A percentile compares a stretch with the other conserved stretches of the same genome.
Evolutionary conservation across 2,888 invertebrate species (phyloP).

Genomic region (Pollenia amentaria): DNA sequence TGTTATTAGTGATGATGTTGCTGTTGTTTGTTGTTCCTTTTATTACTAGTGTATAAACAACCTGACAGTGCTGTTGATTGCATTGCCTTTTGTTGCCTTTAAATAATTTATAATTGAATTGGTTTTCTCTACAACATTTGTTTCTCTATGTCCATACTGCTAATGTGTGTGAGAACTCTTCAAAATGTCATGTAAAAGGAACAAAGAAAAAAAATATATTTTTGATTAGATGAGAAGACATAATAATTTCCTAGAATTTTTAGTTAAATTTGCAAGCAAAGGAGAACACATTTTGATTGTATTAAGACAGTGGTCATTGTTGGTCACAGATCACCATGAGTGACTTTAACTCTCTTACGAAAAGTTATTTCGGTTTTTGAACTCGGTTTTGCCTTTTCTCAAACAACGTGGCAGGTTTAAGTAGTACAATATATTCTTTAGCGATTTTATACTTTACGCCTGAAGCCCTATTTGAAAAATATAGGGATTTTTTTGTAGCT

Average conservation of each 20-base stretch:
- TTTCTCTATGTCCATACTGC: slow-evolving; percentile 20
- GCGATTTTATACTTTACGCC: no score
- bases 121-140: slow-evolving; percentile 5
- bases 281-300: slow-evolving; percentile 41
- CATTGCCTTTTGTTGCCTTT: slow-evolving; percentile 69
- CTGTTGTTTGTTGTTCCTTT: slow-evolving; percentile 31
- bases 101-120: slow-evolving; percentile 71
- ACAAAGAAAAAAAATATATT: not conserved
- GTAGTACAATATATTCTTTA: no score
- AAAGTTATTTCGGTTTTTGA: no score
- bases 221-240: not conserved
- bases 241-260: slow-evolving; percentile 55
- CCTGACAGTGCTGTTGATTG: slow-evolving; percentile 71
- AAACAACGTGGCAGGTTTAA: no score
- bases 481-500: no score
- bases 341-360: no score
- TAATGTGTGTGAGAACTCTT: slow-evolving; percentile 71
- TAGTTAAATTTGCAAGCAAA: slow-evolving; percentile 35
- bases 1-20: slow-evolving; percentile 28
- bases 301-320: not conserved
- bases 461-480: no score
- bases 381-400: no score
- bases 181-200: slow-evolving; percentile 41
- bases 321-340: no score
- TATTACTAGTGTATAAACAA: slow-evolving; percentile 51